A percentile compares a stretch with the other conserved stretches of the same genome.
phyloP scores from a whole-genome alignment of 1,140 invertebrate genomes.

The Chrysomallon squamiferum region DNA sequence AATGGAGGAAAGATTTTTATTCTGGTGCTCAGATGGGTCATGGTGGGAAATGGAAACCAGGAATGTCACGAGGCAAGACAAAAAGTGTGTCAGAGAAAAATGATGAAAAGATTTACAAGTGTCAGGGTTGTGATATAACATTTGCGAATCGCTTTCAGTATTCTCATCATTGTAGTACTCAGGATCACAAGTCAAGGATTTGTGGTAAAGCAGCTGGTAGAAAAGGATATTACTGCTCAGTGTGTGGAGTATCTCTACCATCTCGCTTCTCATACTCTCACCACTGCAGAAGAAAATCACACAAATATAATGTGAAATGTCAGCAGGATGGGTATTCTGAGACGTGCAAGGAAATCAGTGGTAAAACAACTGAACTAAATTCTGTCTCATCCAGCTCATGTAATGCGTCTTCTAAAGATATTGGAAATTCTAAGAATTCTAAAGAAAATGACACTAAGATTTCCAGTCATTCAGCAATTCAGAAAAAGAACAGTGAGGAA shows the following conservation, averaged over 20 bases:
- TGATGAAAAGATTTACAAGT: slow-evolving; percentile 19
- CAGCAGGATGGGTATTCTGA: too few species aligned
- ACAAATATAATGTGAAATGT: slow-evolving; percentile 26
- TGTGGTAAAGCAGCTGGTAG: slow-evolving; percentile 2
- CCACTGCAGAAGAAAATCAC: slow-evolving; percentile 22
- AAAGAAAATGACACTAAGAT: too few species aligned
- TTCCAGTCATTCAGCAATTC: too few species aligned
- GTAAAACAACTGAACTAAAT: too few species aligned
- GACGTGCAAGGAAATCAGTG: too few species aligned
- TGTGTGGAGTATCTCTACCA: slow-evolving; percentile 9
- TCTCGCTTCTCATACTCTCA: slow-evolving; percentile 17
- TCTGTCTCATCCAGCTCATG: too few species aligned
- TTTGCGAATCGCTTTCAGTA: slow-evolving; percentile 16
- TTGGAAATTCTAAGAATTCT: too few species aligned
- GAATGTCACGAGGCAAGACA: slow-evolving; percentile 10
- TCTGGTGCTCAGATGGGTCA: slow-evolving; percentile 4
- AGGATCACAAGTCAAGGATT: slow-evolving; percentile 3
- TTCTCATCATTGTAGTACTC: slow-evolving; percentile 14
- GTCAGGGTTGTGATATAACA: slow-evolving; percentile 34
- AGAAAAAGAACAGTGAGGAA: too few species aligned
- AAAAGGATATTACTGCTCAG: not conserved
- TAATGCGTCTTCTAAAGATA: too few species aligned
- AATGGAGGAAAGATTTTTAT: slow-evolving; percentile 72
- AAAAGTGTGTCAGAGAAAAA: slow-evolving; percentile 36
- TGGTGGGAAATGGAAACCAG: slow-evolving; percentile 41